A percentile compares a stretch with the other conserved stretches of the same genome.
These are phyloP conservation scores for Aproaerema taeniolella DNA, from an alignment of 2,888 invertebrate genomes.

Conservation along the genomic window DNA sequence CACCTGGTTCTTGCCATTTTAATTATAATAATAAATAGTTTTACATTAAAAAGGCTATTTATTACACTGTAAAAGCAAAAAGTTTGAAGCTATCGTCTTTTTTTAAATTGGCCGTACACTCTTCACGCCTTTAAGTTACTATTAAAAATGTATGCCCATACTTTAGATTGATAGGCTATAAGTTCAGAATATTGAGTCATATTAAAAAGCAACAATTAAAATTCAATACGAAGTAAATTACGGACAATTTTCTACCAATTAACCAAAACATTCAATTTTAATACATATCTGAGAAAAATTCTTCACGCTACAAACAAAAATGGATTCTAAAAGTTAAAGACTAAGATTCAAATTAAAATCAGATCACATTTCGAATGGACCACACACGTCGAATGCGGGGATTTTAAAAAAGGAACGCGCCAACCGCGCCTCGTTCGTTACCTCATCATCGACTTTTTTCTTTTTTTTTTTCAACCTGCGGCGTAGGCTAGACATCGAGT, in stretches of 20 bases:
- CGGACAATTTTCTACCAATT: constrained; percentile 52
- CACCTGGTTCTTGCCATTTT: no score
- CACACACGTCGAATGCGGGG: constrained; percentile 66
- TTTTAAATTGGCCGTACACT: no score
- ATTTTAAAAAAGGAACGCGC: constrained; percentile 72
- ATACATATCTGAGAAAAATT: constrained; percentile 30
- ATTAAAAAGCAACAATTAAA: constrained; percentile 32
- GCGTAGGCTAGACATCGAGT: constrained; percentile 50
- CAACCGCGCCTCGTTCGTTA: constrained; percentile 73
- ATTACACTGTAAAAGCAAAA: no score
- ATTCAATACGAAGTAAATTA: constrained; percentile 36
- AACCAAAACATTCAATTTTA: constrained; percentile 44
- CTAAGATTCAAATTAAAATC: constrained; percentile 22
- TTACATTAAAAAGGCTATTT: no score
- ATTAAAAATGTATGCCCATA: no score
- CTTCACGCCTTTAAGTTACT: no score
- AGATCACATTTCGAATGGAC: constrained; percentile 46
- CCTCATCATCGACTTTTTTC: constrained; percentile 69
- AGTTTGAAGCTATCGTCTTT: no score
- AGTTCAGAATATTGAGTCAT: constrained; percentile 42
- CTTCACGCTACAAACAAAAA: constrained; percentile 12
- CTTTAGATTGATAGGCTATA: constrained; percentile 14
- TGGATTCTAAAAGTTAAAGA: constrained; percentile 21
- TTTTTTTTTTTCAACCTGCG: constrained; percentile 53
- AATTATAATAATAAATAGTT: no score